Base-by-base conservation (phyloP, 2,888 invertebrate genomes). In the Pandemis corylana region DNA sequence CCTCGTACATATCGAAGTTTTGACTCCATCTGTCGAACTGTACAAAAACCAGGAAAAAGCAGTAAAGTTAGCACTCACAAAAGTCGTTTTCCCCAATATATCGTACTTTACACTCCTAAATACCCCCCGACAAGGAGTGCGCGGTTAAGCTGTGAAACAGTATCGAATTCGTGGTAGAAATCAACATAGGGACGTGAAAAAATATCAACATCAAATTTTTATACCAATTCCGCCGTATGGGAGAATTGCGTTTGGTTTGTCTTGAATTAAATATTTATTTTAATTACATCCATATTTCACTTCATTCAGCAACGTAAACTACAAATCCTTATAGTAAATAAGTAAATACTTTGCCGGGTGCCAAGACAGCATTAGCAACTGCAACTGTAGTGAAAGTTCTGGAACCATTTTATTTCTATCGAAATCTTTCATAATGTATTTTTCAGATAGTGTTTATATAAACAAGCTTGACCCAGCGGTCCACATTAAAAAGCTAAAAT, bases 141-240 rank as follows among this genome's bases (percentile, higher is more conserved):
- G 59, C 59, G 59, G 59, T 59, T 62, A 62, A 62, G 41, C 62
- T 41, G 41, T 62, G 20, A 62, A 41, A 41, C 62, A 62, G 62
- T 41, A 62, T 41, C 62, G 62, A 62, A 62, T 62, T 41, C 41
- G 13, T 62, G 41, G 28, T 28, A 20, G 20, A 28, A 28, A 28
- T 59, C 59, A 12, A 59, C 59, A 12, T 59, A 10, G 59, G 59
- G 59, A 28, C 59, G 28, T 4, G 12, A 28, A 59, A 59, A 59
- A 20, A 59, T 28, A 59, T 59, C 59, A 28, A 59, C 56, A 56
- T 20, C 12, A 42, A 49, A 36, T 36, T 49, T 20, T 49, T 12
- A 49, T 5, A 49, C 1, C 10, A 5, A 10, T 13, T 49, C 5
- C 12, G 13, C 49, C 12, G 49, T 0, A 10, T 49, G 10, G 49